Conservation (phyloP, 2,888 invertebrate genomes). For the Diachrysia chrysitis region DNA sequence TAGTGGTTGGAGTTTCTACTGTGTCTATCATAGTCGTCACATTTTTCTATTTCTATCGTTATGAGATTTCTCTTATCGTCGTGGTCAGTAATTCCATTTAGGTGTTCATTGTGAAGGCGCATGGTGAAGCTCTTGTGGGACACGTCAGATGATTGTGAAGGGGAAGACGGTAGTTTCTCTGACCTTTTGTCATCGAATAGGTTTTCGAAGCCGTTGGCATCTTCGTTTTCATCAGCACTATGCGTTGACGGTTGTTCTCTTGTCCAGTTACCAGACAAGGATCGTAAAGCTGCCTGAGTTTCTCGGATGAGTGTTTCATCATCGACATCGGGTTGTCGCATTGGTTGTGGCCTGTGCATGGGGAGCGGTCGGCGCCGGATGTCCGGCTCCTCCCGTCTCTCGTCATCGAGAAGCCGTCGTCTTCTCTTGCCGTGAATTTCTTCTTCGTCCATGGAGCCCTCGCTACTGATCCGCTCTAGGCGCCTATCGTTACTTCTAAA, state of each 20-base stretch:
- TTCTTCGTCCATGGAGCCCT: slow-evolving; percentile 85
- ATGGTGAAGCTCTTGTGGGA: slow-evolving; percentile 91
- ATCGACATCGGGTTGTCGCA: slow-evolving; percentile 88
- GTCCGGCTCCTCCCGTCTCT: slow-evolving; percentile 74
- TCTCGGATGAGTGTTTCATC: slow-evolving; percentile 96
- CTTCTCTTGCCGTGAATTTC: slow-evolving; percentile 80
- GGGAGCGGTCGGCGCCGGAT: slow-evolving; percentile 70
- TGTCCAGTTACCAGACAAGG: slow-evolving; percentile 96
- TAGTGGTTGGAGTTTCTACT: slow-evolving; percentile 90
- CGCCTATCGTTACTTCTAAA: slow-evolving; percentile 81
- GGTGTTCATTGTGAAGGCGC: slow-evolving; percentile 70
- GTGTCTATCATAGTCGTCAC: slow-evolving; percentile 80
- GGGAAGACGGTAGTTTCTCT: slow-evolving; percentile 91
- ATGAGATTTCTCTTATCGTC: slow-evolving; percentile 70
- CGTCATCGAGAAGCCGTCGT: slow-evolving; percentile 86
- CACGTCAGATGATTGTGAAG: slow-evolving; percentile 90
- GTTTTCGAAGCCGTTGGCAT: slow-evolving; percentile 95
- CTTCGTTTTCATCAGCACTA: slow-evolving; percentile 92
- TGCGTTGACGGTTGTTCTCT: slow-evolving; percentile 91
- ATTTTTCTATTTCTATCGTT: slow-evolving; percentile 74
- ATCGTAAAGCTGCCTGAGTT: slow-evolving; percentile 96
- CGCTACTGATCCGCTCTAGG: slow-evolving; percentile 73
- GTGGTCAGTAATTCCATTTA: slow-evolving; percentile 69
- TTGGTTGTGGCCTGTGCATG: slow-evolving; percentile 78
- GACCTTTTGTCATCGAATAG: slow-evolving; percentile 95